Evolutionary conservation across 2,888 invertebrate genomes (phyloP), one percentile per base, ranked within the genome.

Genomic region (Amiota communis): DNA sequence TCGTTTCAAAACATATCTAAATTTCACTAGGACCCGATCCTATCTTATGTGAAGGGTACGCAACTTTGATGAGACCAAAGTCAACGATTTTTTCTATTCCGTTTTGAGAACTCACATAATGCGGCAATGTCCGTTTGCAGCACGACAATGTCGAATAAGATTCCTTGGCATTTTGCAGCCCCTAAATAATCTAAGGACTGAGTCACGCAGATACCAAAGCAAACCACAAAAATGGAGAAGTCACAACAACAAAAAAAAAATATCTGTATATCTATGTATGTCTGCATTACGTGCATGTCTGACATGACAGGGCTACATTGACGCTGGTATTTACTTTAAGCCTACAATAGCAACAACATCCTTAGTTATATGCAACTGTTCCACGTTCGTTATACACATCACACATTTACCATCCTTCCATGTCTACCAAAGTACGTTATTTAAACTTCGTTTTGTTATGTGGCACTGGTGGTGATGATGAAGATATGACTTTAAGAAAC

Each of bases 51-150:
- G 36, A 36, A 36, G 36, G 2, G 36, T 6, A 36, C 36, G 3
- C 36, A 36, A 36, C 36, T 6, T 36, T 36, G 36, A 36, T 36
- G 36, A 36, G 36, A 36, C 36, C 36, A 36, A 36, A 36, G 36
- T 36, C 6, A 36, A 36, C 36, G 36, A 23, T 23, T 23, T 23
- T 23, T 36, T 36, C 36, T 2, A 6, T 36, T 36, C 36, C 36
- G 6, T 2, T 23, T 23, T 23, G 15, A n/a, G 23, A 68, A 68
- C 48, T 71, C 61, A 68, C 72, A 75, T 71, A 72, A 71, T 75
- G 72, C 68, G 63, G 71, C 70, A 47, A 49, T 75, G 71, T 73
- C 73, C 56, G 20, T 63, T 70, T 65, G 23, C 46, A 20, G 70
- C 53, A 61, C 56, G 47, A 46, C 23, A 48, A n/a, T 64, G 36